Conservation (phyloP, 2,797 vertebrate species). For the Hyperoplus immaculatus region DNA sequence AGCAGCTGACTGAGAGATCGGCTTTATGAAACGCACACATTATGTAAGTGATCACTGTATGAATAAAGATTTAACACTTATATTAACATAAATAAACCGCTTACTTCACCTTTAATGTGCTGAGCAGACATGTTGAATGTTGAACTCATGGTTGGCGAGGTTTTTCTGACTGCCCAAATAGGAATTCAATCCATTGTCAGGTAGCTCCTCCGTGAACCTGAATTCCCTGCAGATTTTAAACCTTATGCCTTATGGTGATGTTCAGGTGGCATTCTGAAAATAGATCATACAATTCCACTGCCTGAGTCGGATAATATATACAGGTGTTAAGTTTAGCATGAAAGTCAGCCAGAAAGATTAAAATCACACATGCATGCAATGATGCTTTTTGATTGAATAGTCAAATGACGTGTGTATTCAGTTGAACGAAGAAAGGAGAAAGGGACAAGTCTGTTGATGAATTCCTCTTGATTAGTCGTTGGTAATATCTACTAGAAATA, state of each 20-base stretch:
- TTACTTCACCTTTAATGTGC: no score
- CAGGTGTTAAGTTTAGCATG: slow-evolving; percentile 13
- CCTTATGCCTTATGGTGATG: slow-evolving; percentile 4
- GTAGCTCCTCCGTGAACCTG: slow-evolving; percentile 41
- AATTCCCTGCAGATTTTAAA: slow-evolving; percentile 41
- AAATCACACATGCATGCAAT: not conserved
- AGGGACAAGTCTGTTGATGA: not conserved
- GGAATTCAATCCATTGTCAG: slow-evolving; percentile 30
- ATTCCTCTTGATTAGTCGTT: not conserved
- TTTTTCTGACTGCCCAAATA: not conserved
- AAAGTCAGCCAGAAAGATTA: not conserved
- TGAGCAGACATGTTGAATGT: no score
- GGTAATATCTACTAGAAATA: not conserved
- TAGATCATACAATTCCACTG: slow-evolving; percentile 29
- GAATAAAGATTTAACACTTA: no score
- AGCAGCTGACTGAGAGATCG: no score
- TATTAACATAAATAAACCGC: no score
- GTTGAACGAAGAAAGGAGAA: not conserved
- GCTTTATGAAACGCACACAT: no score
- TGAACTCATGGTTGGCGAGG: no score
- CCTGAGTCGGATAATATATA: slow-evolving; percentile 4
- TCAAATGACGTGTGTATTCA: not conserved
- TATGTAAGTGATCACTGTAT: no score
- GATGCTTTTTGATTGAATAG: not conserved
- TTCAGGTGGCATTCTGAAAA: slow-evolving; percentile 44